Evolutionary conservation across 2,888 invertebrate genomes (phyloP).

Genomic region (Callyntrura sp.): DNA sequence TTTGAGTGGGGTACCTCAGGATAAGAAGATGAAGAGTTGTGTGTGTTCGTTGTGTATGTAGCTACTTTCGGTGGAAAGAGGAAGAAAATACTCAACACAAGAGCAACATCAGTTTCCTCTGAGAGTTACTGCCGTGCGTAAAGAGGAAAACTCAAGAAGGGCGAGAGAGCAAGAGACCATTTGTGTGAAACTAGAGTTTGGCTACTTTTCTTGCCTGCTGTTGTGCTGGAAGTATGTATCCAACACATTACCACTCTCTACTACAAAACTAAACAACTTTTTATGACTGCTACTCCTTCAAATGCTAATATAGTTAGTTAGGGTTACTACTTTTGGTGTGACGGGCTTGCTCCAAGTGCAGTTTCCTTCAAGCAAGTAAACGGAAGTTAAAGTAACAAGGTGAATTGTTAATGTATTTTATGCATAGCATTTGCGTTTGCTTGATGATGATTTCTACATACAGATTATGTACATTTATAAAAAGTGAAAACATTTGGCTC

Average conservation of each 20-base stretch:
- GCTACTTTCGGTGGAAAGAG: neutral
- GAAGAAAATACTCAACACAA: slow-evolving; percentile 31
- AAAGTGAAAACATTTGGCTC: neutral
- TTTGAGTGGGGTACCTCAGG: slow-evolving; percentile 44
- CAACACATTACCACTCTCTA: slow-evolving; percentile 25
- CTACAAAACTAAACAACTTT: slow-evolving; percentile 40
- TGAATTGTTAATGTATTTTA: slow-evolving; percentile 73
- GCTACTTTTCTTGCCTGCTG: slow-evolving; percentile 32
- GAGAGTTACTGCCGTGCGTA: slow-evolving; percentile 48
- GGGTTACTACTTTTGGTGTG: neutral
- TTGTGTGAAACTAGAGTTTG: slow-evolving; percentile 30
- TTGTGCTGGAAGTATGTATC: neutral
- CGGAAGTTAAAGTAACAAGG: slow-evolving; percentile 66
- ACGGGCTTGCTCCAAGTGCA: slow-evolving; percentile 19
- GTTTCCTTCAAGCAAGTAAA: slow-evolving; percentile 50
- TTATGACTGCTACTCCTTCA: slow-evolving; percentile 13
- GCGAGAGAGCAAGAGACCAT: slow-evolving; percentile 26
- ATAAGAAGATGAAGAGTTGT: slow-evolving; percentile 40
- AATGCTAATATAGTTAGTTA: slow-evolving; percentile 51
- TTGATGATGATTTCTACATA: slow-evolving; percentile 40
- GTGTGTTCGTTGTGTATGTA: neutral
- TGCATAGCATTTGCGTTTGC: slow-evolving; percentile 62
- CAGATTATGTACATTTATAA: slow-evolving; percentile 4
- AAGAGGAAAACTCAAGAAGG: slow-evolving; percentile 26
- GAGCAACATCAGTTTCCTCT: slow-evolving; percentile 58